Conservation (phyloP, 2,113 vertebrate genomes). For the Myiagra hebetior region DNA sequence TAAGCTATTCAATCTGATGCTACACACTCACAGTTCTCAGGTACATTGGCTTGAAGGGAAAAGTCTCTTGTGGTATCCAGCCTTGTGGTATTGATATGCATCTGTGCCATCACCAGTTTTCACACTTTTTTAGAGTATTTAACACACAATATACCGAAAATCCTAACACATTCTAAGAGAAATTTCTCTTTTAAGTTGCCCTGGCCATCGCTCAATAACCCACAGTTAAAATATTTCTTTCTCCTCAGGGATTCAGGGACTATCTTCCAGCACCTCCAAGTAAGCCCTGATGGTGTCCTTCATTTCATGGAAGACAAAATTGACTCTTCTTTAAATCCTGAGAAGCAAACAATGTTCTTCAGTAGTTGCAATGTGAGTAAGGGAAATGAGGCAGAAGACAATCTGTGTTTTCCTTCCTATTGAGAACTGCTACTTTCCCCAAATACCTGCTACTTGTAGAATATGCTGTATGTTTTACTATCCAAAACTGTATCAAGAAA, state of each 20-base stretch:
- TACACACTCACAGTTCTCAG: not conserved
- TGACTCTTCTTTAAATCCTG: not conserved
- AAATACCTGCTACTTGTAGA: not conserved
- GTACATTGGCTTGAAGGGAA: not conserved
- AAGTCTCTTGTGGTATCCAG: not conserved
- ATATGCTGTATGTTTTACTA: not conserved
- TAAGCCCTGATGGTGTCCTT: not conserved
- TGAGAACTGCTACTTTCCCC: not conserved
- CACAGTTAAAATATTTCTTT: not conserved
- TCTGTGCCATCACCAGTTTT: not conserved
- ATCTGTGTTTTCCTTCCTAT: not conserved
- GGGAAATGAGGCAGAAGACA: not conserved
- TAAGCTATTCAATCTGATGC: not conserved
- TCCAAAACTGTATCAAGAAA: not conserved
- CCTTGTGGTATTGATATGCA: not conserved
- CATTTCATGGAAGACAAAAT: not conserved
- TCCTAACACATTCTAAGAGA: not conserved
- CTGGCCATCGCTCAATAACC: not conserved
- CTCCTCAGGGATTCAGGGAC: fast-evolving
- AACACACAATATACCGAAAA: not conserved
- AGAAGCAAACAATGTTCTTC: not conserved
- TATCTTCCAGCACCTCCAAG: not conserved
- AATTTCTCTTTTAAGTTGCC: not conserved
- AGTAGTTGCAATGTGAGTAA: not conserved
- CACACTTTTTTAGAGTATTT: not conserved